Evolutionary conservation across 2,113 vertebrate species (phyloP), one percentile per base, ranked within the genome.

Genomic region (Grammomys dolichurus): DNA sequence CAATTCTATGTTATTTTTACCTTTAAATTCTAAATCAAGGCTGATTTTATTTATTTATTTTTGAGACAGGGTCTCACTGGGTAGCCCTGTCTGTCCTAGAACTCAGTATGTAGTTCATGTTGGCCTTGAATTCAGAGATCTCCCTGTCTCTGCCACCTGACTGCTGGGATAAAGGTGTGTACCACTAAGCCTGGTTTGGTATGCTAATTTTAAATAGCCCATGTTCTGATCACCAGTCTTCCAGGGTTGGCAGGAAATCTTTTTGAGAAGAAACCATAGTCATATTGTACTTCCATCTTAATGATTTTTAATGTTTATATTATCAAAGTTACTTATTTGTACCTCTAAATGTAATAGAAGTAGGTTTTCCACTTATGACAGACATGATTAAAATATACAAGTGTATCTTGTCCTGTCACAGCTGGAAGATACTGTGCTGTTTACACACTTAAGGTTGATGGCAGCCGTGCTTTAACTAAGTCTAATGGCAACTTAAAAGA

Each of bases 21-120:
- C 40, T 80, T 91, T 65, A 92, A 95, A 82, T 82, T 95, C 36
- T 11, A 82, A 97, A 96, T 67, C 22, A 76, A 58, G 46, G 78
- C 33, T 82, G 36, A 28, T 69, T 22, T 19, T 87, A 8, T 87
- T 87, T 86, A 6, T 86, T 33, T 70, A 14, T 54, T 87, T 48
- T 70, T 87, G 46, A 70, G 43, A 20, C 3, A 26, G 19, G 63
- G 31, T 87, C 65, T 87, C 65, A 28, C 82, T 56, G 43, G 22
- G 16, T 65, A 46, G 24, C 26, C 40, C 60, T 65, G 40, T 40
- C 40, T 85, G 16, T 40, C 24, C 24, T 65, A 13, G 40, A 46
- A 19, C 40, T 65, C 24, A 65, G 58, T 87, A 11, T 54, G 20
- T 51, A 54, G 20, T 11, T 67, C 65, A 70, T 5, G 85, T 3